phyloP scores from a whole-genome alignment of 2,113 vertebrate species.

The Heterocephalus glaber region DNA sequence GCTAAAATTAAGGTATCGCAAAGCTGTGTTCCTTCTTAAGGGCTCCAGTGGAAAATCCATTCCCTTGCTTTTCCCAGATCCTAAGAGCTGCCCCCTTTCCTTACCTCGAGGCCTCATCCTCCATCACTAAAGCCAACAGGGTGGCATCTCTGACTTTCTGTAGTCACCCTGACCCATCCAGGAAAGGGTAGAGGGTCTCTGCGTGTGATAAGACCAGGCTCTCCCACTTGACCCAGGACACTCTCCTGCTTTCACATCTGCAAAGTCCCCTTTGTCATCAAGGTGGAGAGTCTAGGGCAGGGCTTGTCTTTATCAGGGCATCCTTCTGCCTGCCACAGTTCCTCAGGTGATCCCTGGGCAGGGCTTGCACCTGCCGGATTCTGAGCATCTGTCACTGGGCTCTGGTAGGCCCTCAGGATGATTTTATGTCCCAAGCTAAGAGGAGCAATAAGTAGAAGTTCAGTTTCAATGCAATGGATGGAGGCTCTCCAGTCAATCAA shows the following conservation, averaged over 20 bases:
- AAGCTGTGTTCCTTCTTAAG: neutral
- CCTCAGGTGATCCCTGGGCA: neutral
- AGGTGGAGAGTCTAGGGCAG: neutral
- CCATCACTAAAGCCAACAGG: neutral
- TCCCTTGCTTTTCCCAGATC: neutral
- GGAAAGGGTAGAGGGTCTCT: neutral
- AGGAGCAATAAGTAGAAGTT: slow-evolving; percentile 83
- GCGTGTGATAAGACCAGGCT: neutral
- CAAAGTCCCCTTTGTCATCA: neutral
- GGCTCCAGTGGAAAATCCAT: neutral
- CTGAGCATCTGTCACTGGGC: slow-evolving; percentile 57
- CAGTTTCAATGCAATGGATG: slow-evolving; percentile 78
- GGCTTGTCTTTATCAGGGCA: neutral
- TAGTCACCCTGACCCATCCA: neutral
- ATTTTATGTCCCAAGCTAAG: slow-evolving; percentile 81
- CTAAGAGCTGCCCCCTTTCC: neutral
- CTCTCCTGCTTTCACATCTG: neutral
- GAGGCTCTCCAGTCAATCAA: slow-evolving; percentile 87
- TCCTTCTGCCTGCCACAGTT: neutral
- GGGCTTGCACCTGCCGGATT: neutral
- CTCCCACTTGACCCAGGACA: neutral
- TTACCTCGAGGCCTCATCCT: neutral
- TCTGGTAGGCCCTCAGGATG: slow-evolving; percentile 59
- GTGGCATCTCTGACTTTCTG: neutral
- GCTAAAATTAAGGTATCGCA: neutral